phyloP scores from a whole-genome alignment of 2,113 vertebrate species.

The Mirounga angustirostris region DNA sequence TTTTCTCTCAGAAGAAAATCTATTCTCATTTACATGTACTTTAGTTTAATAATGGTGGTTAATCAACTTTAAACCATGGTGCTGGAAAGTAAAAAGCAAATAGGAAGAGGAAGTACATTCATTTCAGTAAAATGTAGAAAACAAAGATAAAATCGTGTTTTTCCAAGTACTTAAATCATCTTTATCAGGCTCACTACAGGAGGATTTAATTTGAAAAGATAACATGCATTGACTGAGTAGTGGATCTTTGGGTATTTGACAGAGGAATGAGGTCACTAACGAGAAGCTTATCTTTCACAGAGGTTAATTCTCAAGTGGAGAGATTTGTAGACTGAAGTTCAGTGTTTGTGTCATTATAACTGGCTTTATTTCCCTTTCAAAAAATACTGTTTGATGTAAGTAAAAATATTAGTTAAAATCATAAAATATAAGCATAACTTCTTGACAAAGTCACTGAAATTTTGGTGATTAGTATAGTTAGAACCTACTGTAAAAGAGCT shows the following conservation, averaged over 20 bases:
- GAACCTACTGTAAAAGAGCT: neutral
- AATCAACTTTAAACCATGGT: conserved; percentile 44
- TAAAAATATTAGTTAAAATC: conserved; percentile 6
- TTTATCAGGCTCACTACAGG: conserved; percentile 1
- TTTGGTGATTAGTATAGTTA: neutral
- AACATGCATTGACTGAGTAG: neutral
- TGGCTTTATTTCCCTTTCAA: neutral
- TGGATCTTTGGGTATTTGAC: neutral
- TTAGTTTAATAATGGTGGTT: conserved; percentile 41
- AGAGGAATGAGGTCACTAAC: neutral
- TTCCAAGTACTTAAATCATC: conserved; percentile 1
- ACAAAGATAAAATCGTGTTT: conserved; percentile 53
- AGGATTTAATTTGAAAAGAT: conserved; percentile 50
- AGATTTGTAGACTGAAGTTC: neutral
- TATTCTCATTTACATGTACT: conserved; percentile 43
- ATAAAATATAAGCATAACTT: neutral
- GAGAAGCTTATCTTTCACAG: neutral
- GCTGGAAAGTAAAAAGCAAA: conserved; percentile 49
- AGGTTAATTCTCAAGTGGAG: neutral
- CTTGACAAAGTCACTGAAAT: neutral
- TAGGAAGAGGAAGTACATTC: neutral
- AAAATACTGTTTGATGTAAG: neutral
- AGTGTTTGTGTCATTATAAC: neutral
- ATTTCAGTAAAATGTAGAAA: conserved; percentile 49
- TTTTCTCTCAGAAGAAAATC: conserved; percentile 37